Evolutionary conservation across 1,140 invertebrate species (phyloP), one percentile per base, ranked within the genome.

Genomic region (Medauroidea extradentata): DNA sequence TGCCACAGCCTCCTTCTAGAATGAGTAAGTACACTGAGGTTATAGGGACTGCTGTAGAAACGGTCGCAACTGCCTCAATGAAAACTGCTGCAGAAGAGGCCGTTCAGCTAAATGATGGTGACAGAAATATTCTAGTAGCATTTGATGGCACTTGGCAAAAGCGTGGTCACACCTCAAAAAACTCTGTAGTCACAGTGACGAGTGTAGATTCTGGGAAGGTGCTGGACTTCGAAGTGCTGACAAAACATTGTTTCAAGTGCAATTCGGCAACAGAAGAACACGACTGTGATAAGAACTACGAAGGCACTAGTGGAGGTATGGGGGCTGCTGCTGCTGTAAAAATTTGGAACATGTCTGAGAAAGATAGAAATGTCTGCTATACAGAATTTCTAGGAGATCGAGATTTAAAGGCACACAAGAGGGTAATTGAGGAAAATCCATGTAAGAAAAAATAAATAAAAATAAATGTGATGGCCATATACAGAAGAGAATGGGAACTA

Each of bases 391-490:
- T 51, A 9, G 49, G 49, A 4, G 49, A 51, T 51, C 4, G 49
- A 16, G 49, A 51, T 25, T 25, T 9, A 23, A 51, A 51, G 23
- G 49, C 49, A 19, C 23, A 51, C 49, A 51, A 51, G 27, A 51
- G 49, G 18, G 49, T 51, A 19, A 16, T 51, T 3, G 49, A 24
- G n/a, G 21, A n/a, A 16, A 23, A 29, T 16, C 49, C 49, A n/a
- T 29, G 9, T 29, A 25, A 7, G 18, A 29, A n/a, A 13, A 23
- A 51, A 51, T 4, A 38, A 25, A 62, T 64, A 34, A 39, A 34
- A 51, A 64, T 62, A 53, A 65, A 61, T 61, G 59, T 49, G 53
- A 53, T 19, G 59, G 59, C 9, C 60, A 64, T 58, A 38, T 62
- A 11, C 58, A 65, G 44, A 65, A 62, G 39, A 19, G 55, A 18